Percentiles rank a stretch among this genome's conserved stretches.
Conservation (phyloP, 2,113 vertebrate species). For the Chaetura pelagica region DNA sequence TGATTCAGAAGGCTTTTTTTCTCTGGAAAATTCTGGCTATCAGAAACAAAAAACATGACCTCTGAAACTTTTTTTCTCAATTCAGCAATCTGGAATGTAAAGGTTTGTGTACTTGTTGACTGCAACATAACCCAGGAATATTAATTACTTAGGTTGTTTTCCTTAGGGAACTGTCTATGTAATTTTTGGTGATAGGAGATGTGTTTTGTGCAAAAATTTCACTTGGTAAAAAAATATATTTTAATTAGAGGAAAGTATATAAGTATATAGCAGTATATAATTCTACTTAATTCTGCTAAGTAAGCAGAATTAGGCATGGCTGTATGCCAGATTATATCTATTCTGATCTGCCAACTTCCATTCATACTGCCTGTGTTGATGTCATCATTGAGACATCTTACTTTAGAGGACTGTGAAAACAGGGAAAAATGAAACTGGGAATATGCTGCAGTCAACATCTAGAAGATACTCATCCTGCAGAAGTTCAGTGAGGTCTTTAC, state of each 20-base stretch:
- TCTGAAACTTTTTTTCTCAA: background rate
- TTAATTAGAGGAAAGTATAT: background rate
- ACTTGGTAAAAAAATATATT: background rate
- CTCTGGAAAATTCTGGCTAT: background rate
- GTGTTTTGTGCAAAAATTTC: background rate
- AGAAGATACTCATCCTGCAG: background rate
- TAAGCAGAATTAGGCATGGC: background rate
- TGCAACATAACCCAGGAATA: background rate
- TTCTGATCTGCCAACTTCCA: background rate
- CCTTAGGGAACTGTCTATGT: background rate
- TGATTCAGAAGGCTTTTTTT: background rate
- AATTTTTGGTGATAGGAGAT: background rate
- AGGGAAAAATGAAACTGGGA: background rate
- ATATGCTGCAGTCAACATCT: background rate
- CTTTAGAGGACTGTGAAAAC: background rate
- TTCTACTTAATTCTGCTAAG: too few species aligned
- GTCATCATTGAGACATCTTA: background rate
- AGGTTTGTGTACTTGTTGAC: background rate
- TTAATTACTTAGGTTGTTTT: background rate
- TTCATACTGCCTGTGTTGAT: background rate
- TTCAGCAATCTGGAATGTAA: background rate
- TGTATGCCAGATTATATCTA: background rate
- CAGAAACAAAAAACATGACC: background rate
- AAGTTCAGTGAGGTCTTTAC: background rate
- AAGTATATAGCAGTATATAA: too few species aligned